These are phyloP conservation scores for Bombus waltoni DNA, from an alignment of 1,140 invertebrate species.

Conservation along the genomic window DNA sequence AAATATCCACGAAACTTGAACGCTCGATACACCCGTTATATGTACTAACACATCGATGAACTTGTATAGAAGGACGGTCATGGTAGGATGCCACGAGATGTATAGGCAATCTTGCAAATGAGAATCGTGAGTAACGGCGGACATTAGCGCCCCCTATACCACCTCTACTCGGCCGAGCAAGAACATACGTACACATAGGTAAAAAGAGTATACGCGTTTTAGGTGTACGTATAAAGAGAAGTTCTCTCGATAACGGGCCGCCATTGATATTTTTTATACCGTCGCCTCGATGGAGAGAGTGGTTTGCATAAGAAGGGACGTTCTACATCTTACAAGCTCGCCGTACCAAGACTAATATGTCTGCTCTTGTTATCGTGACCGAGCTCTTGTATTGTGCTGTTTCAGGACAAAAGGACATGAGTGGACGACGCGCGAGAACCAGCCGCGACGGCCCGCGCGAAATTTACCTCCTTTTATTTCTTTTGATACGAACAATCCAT, in stretches of 20 bases:
- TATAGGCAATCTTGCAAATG: constrained; percentile 83
- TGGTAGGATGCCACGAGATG: constrained; percentile 79
- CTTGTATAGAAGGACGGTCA: constrained; percentile 74
- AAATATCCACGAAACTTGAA: constrained; percentile 36
- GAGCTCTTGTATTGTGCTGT: constrained; percentile 28
- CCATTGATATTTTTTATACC: constrained; percentile 64
- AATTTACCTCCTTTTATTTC: background rate
- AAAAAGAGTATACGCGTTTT: constrained; percentile 55
- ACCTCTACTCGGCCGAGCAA: constrained; percentile 44
- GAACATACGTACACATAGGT: constrained; percentile 34
- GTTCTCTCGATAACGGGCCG: constrained; percentile 63
- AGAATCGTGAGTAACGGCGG: constrained; percentile 81
- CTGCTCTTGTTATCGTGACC: constrained; percentile 27
- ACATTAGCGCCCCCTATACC: constrained; percentile 77
- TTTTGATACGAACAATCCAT: background rate
- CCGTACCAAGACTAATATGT: constrained; percentile 26
- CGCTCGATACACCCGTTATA: constrained; percentile 72
- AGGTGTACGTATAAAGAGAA: constrained; percentile 58
- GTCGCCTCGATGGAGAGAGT: constrained; percentile 46
- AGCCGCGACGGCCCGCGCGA: background rate
- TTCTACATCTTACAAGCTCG: constrained; percentile 20
- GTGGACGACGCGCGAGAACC: background rate
- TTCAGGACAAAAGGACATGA: constrained; percentile 38
- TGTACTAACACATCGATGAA: constrained; percentile 64
- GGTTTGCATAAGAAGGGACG: constrained; percentile 49